Conservation (phyloP, 2,888 invertebrate species). For the Chrysolina oricalcia region DNA sequence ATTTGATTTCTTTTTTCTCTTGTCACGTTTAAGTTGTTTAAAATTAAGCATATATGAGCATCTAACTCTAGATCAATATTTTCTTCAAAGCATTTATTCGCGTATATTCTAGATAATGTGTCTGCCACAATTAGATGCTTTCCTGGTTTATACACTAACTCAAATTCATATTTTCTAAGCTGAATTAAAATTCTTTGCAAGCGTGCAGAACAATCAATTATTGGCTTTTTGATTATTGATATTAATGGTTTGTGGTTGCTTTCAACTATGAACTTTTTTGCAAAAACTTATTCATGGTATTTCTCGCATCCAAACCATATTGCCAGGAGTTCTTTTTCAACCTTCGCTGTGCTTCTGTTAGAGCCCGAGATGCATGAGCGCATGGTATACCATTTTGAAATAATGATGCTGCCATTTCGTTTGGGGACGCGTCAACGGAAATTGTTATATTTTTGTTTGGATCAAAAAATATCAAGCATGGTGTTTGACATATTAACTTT, state of each 20-base stretch:
- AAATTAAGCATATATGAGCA: too few relatives aligned
- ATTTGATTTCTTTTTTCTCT: slow-evolving; percentile 20
- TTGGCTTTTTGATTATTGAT: slow-evolving; percentile 38
- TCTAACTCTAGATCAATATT: too few relatives aligned
- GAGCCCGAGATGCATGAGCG: slow-evolving; percentile 61
- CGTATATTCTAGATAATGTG: slow-evolving; percentile 31
- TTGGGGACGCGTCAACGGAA: too few relatives aligned
- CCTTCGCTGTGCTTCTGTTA: slow-evolving; percentile 58
- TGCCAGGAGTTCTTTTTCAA: slow-evolving; percentile 67
- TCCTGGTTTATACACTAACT: slow-evolving; percentile 39
- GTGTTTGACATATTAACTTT: slow-evolving; percentile 55
- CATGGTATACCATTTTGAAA: slow-evolving; percentile 59
- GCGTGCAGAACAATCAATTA: slow-evolving; percentile 37
- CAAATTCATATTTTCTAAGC: slow-evolving; percentile 43
- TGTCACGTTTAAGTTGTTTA: too few relatives aligned
- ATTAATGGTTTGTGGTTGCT: slow-evolving; percentile 55
- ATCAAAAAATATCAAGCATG: slow-evolving; percentile 63
- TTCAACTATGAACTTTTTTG: slow-evolving; percentile 49
- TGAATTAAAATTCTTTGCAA: slow-evolving; percentile 44
- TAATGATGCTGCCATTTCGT: slow-evolving; percentile 64
- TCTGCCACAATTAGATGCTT: slow-evolving; percentile 31
- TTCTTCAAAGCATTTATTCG: slow-evolving; percentile 35
- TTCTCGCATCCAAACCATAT: slow-evolving; percentile 57
- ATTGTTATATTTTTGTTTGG: slow-evolving; percentile 45
- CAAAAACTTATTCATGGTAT: slow-evolving; percentile 50